Evolutionary conservation across 2,797 vertebrate species (phyloP).

Genomic region (Percopsis omiscomaycus): DNA sequence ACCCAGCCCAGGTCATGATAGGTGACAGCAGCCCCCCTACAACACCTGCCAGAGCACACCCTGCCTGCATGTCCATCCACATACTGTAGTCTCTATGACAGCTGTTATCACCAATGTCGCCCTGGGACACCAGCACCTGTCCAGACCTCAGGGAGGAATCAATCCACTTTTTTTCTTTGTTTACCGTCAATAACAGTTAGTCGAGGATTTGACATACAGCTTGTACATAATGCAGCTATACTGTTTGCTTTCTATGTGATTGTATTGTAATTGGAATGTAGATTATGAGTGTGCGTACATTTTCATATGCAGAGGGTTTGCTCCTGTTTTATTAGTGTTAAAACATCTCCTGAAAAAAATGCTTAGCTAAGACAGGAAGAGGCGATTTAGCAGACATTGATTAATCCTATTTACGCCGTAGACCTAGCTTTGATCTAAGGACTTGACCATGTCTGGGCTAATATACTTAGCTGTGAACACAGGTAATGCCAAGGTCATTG

Average conservation of each 20-base stretch:
- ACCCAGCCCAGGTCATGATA: conserved; percentile 47
- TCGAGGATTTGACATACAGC: too few relatives aligned
- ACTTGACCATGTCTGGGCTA: conserved; percentile 40
- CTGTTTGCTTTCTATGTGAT: too few relatives aligned
- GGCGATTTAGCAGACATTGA: conserved; percentile 49
- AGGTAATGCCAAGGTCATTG: conserved; percentile 42
- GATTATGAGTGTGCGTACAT: too few relatives aligned
- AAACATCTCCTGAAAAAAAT: conserved; percentile 30
- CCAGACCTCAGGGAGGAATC: conserved; percentile 45
- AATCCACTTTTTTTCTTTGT: neutral
- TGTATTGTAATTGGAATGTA: too few relatives aligned
- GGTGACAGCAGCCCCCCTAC: conserved; percentile 13
- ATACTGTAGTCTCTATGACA: conserved; percentile 17
- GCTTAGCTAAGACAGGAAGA: conserved; percentile 28
- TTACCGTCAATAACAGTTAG: neutral
- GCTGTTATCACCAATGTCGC: conserved; percentile 16
- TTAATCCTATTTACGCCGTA: conserved; percentile 62
- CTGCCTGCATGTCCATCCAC: conserved; percentile 9
- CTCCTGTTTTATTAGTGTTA: neutral
- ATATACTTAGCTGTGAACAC: conserved; percentile 31
- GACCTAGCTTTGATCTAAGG: conserved; percentile 38
- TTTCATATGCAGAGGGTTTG: neutral
- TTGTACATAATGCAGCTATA: too few relatives aligned
- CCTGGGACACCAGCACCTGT: conserved; percentile 60
- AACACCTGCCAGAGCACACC: conserved; percentile 60